Evolutionary conservation across 30 jellyfish, hydroid and myxozoan genomes (phyloP).

Genomic region (Clytia hemisphaerica): DNA sequence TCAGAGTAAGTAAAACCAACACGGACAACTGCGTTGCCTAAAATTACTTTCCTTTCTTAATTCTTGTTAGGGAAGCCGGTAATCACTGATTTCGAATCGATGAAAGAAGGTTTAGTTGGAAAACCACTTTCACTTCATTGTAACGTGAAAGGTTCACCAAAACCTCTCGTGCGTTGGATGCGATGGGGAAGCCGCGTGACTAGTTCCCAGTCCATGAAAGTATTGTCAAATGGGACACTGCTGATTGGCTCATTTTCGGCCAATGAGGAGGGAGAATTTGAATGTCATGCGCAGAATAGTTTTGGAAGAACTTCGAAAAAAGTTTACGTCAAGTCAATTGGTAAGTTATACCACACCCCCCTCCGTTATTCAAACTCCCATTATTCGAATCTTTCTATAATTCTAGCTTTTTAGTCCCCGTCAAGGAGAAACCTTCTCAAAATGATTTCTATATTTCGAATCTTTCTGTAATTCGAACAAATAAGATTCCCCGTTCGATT

Average conservation of each 20-base stretch:
- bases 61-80: slow-evolving; percentile 51
- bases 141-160: slow-evolving; percentile 57
- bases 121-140: slow-evolving; percentile 41
- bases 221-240: slow-evolving; percentile 58
- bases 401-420: too few species aligned
- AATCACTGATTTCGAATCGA: slow-evolving; percentile 31
- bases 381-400: too few species aligned
- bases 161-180: slow-evolving; percentile 39
- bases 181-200: slow-evolving; percentile 32
- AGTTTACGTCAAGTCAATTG: slow-evolving; percentile 10
- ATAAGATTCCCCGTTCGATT: too few species aligned
- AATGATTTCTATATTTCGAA: too few species aligned
- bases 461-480: too few species aligned
- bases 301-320: slow-evolving; percentile 32
- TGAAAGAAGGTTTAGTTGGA: slow-evolving; percentile 22
- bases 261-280: slow-evolving; percentile 39
- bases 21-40: too few species aligned
- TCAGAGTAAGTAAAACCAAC: too few species aligned
- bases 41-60: background rate
- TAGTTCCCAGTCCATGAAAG: slow-evolving; percentile 24
- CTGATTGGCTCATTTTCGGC: slow-evolving; percentile 19
- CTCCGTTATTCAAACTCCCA: too few species aligned
- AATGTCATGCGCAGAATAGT: slow-evolving; percentile 40
- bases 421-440: too few species aligned
- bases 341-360: too few species aligned